Conservation (phyloP, 2,113 vertebrate species). For the Clarias magur region DNA sequence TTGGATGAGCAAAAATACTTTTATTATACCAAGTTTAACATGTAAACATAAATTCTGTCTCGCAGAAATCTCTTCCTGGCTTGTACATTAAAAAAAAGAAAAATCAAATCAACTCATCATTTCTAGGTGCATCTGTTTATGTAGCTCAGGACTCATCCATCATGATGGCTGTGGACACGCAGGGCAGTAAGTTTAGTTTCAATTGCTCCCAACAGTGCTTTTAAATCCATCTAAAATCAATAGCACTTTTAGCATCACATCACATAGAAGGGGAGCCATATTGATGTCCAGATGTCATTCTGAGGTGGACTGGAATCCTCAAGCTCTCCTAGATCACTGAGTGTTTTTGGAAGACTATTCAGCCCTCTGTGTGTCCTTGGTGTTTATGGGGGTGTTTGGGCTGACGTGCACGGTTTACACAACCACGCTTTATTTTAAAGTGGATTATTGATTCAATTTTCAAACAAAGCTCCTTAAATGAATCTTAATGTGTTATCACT, state of each 20-base stretch:
- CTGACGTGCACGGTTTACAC: slow-evolving; percentile 55
- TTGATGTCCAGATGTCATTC: slow-evolving; percentile 75
- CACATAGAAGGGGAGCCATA: slow-evolving; percentile 64
- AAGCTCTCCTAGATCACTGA: slow-evolving; percentile 55
- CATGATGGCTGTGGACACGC: slow-evolving; percentile 63
- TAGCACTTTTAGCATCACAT: slow-evolving; percentile 75
- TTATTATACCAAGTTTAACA: neutral
- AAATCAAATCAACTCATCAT: neutral
- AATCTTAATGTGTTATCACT: slow-evolving; percentile 62
- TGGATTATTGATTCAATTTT: slow-evolving; percentile 57
- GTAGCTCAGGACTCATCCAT: slow-evolving; percentile 63
- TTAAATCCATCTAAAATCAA: slow-evolving; percentile 76
- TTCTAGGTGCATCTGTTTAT: slow-evolving; percentile 46
- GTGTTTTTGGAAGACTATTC: slow-evolving; percentile 57
- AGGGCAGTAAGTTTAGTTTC: slow-evolving; percentile 72
- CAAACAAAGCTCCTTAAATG: slow-evolving; percentile 62
- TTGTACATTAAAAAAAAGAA: too few species aligned
- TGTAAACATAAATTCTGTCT: neutral
- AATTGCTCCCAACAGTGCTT: slow-evolving; percentile 76
- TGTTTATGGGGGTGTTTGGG: slow-evolving; percentile 44
- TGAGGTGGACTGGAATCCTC: slow-evolving; percentile 66
- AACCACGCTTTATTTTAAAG: slow-evolving; percentile 54
- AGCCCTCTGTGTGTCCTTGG: slow-evolving; percentile 39
- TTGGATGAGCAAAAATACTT: neutral
- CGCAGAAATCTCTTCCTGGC: neutral